Percentiles rank a stretch among this genome's conserved stretches.
phyloP scores from a whole-genome alignment of 2,888 invertebrate species.

The Blomia tropicalis region DNA sequence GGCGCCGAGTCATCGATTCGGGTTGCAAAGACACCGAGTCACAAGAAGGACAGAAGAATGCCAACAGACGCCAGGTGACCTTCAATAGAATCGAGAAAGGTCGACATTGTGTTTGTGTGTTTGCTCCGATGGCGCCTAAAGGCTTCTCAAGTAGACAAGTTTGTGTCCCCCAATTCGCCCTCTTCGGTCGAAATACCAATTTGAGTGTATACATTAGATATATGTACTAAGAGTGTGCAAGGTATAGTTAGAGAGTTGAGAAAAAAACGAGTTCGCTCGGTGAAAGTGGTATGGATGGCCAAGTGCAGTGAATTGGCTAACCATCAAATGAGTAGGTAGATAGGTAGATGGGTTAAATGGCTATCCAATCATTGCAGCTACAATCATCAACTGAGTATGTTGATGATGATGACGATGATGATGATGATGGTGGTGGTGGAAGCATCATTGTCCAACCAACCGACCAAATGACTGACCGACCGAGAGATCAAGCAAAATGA shows the following conservation, averaged over 20 bases:
- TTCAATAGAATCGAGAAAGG: constrained; percentile 3
- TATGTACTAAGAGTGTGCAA: neutral
- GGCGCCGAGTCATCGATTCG: neutral
- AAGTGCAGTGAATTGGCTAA: constrained; percentile 16
- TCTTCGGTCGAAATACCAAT: neutral
- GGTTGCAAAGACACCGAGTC: too few relatives aligned
- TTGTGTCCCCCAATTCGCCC: too few relatives aligned
- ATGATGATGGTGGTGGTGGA: neutral
- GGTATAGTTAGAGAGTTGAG: neutral
- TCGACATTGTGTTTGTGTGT: constrained; percentile 8
- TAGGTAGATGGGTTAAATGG: constrained; percentile 21
- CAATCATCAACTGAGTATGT: too few relatives aligned
- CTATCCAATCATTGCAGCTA: too few relatives aligned
- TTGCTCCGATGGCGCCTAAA: neutral
- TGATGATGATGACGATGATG: neutral
- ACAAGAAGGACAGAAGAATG: too few relatives aligned
- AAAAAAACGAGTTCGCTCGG: neutral
- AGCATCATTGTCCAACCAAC: neutral
- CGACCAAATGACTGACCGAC: neutral
- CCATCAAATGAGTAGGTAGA: constrained; percentile 17
- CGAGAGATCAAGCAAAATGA: neutral
- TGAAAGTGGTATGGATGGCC: constrained; percentile 13
- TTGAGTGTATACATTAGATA: neutral
- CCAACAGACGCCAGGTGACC: constrained; percentile 6
- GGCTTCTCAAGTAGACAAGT: constrained; percentile 18